These are phyloP conservation scores for Megaustenia siamemsis DNA, from an alignment of 2,888 invertebrate species.

Conservation along the genomic window DNA sequence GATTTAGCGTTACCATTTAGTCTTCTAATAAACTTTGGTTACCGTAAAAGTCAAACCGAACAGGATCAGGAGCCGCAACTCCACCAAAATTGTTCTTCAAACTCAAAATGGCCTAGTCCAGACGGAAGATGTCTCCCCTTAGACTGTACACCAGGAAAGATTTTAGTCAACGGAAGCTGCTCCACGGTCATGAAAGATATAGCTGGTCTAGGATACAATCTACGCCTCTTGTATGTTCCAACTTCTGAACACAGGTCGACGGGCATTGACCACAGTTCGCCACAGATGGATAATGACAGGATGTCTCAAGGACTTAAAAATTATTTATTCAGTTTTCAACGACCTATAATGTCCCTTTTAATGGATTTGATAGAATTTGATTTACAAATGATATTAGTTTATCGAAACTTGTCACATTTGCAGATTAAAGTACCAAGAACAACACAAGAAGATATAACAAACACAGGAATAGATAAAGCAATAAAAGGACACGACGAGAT, in stretches of 20 bases:
- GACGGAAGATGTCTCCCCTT: constrained; percentile 20
- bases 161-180: neutral
- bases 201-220: constrained; percentile 17
- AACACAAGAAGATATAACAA: no score
- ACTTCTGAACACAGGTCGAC: neutral
- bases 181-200: neutral
- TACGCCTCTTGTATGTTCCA: neutral
- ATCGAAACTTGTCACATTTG: no score
- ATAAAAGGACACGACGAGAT: no score
- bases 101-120: neutral
- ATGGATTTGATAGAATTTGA: no score
- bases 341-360: no score
- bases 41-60: neutral
- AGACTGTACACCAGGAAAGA: constrained; percentile 26
- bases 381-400: no score
- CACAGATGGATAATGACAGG: no score
- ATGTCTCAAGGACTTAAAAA: no score
- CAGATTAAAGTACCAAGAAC: no score
- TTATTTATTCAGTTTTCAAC: no score
- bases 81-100: neutral
- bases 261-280: neutral
- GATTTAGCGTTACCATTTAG: neutral
- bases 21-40: neutral
- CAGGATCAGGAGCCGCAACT: neutral
- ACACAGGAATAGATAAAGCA: no score